Conservation (phyloP, 2,797 vertebrate species). For the Cryptoprocta ferox region DNA sequence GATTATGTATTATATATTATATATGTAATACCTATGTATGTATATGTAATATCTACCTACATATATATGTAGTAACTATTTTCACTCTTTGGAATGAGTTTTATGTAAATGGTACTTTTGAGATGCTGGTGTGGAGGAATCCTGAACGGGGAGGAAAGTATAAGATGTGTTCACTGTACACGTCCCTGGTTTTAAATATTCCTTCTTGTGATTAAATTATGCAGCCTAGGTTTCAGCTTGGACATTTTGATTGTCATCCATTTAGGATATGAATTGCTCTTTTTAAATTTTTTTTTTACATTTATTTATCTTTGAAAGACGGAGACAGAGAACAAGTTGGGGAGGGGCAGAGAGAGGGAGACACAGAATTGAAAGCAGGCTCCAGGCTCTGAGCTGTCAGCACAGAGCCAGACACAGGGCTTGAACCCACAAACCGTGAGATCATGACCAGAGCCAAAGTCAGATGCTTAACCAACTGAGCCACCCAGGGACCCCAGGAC, state of each 20-base stretch:
- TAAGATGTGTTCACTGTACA: neutral
- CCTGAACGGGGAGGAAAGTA: neutral
- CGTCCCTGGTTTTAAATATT: neutral
- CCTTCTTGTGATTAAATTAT: slow-evolving; percentile 9
- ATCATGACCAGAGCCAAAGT: neutral
- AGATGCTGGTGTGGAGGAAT: neutral
- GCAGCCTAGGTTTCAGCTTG: slow-evolving; percentile 12
- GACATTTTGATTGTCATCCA: neutral
- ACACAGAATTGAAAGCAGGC: neutral
- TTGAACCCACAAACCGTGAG: neutral
- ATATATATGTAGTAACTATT: neutral
- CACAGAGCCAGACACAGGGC: neutral
- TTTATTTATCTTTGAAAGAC: neutral
- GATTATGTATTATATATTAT: too few relatives aligned
- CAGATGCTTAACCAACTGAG: neutral
- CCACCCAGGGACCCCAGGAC: neutral
- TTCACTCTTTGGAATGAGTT: neutral
- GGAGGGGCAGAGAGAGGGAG: neutral
- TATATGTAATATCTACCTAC: neutral
- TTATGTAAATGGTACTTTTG: neutral
- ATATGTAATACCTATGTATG: neutral
- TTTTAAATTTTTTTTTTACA: neutral
- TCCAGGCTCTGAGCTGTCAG: too few relatives aligned
- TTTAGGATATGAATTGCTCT: neutral
- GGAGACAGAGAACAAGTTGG: neutral